Evolutionary conservation across 2,888 invertebrate species (phyloP).

Genomic region (Euphydryas editha): DNA sequence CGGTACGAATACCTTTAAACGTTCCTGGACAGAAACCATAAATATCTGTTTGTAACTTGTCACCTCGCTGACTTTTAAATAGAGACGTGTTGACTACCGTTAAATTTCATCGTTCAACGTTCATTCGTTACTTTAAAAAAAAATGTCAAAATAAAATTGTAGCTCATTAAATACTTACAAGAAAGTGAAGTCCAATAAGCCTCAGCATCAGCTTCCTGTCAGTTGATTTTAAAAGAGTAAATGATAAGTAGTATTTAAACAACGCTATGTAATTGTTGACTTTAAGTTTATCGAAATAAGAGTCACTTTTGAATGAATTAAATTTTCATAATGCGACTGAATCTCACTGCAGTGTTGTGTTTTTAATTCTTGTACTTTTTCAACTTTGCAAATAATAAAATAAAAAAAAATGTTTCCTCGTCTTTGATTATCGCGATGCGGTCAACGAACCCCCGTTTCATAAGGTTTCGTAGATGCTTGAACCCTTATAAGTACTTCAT

Average conservation of each 20-base stretch:
- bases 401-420: constrained; percentile 37
- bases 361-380: constrained; percentile 40
- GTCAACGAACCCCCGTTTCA: constrained; percentile 37
- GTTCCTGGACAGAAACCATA: neutral
- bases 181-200: constrained; percentile 39
- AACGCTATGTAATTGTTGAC: constrained; percentile 20
- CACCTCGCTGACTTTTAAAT: constrained; percentile 7
- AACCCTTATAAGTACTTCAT: constrained; percentile 38
- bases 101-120: constrained; percentile 21
- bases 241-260: constrained; percentile 23
- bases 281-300: constrained; percentile 24
- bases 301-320: constrained; percentile 24
- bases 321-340: constrained; percentile 36
- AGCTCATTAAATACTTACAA: constrained; percentile 39
- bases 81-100: constrained; percentile 2
- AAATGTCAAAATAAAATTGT: constrained; percentile 31
- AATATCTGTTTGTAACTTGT: constrained; percentile 4
- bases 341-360: constrained; percentile 37
- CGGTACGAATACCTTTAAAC: neutral
- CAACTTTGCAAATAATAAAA: constrained; percentile 35
- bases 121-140: constrained; percentile 24
- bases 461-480: constrained; percentile 38
- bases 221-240: constrained; percentile 40
- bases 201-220: constrained; percentile 38
- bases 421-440: constrained; percentile 39